Percentiles rank a stretch among this genome's conserved stretches.
Conservation (phyloP, 2,888 invertebrate genomes). For the Drosophila demipolita region DNA sequence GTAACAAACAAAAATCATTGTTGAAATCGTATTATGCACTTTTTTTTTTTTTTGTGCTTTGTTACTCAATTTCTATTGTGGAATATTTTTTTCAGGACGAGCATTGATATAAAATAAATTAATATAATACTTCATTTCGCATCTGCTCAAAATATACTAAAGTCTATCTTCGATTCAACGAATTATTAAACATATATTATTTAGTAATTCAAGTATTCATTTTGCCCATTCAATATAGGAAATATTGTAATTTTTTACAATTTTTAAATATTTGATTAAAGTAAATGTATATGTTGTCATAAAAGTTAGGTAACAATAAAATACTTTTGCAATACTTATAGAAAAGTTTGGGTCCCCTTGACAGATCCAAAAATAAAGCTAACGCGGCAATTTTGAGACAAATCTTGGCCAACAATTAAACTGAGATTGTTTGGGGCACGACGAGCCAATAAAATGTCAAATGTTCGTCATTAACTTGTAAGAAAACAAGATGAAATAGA, state of each 20-base stretch:
- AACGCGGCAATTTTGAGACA: constrained; percentile 26
- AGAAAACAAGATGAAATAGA: constrained; percentile 62
- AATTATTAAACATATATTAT: no score
- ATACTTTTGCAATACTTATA: neutral
- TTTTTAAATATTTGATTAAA: no score
- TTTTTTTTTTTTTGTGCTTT: no score
- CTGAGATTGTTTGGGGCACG: constrained; percentile 32
- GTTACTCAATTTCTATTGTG: no score
- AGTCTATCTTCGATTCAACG: no score
- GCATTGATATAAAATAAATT: neutral
- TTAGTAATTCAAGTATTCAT: no score
- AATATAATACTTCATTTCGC: neutral
- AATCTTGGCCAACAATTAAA: constrained; percentile 62
- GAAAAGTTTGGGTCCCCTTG: neutral
- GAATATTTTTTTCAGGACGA: no score
- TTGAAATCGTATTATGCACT: no score
- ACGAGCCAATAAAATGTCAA: constrained; percentile 51
- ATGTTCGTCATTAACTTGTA: constrained; percentile 53
- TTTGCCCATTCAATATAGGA: no score
- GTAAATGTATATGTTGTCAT: no score
- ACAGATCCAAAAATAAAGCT: constrained; percentile 13
- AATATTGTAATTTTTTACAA: no score
- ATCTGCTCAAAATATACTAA: constrained; percentile 1
- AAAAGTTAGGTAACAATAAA: neutral
- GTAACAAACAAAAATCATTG: neutral